phyloP scores from a whole-genome alignment of 2,797 vertebrate species.

The Alca torda region DNA sequence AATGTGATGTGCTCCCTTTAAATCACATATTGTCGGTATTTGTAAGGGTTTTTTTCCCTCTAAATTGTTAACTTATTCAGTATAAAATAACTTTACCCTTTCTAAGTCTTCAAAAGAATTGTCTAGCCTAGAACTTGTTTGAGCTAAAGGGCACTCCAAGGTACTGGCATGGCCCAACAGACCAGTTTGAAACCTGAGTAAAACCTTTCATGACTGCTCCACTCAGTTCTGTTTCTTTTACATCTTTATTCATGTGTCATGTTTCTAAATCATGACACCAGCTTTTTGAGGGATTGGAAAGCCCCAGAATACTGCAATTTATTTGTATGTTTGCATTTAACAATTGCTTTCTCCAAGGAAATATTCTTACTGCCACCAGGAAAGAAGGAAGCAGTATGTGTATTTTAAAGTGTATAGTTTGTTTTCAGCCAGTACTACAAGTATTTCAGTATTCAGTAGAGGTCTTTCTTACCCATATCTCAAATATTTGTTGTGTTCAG shows the following conservation, averaged over 20 bases:
- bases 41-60: accelerated
- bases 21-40: background rate
- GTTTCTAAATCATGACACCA: background rate
- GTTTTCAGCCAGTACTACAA: background rate
- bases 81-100: background rate
- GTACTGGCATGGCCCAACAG: background rate
- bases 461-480: background rate
- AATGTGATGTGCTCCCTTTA: background rate
- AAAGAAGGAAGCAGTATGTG: background rate
- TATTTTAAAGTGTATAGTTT: background rate
- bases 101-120: background rate
- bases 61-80: background rate
- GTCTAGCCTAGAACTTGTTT: background rate
- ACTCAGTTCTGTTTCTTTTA: background rate
- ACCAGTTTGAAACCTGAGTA: background rate
- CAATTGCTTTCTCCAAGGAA: background rate
- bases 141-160: background rate
- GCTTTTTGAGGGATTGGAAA: background rate
- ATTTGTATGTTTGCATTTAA: background rate
- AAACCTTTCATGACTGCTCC: background rate
- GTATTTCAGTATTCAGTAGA: background rate
- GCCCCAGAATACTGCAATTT: background rate
- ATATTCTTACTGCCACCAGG: background rate
- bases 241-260: background rate
- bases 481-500: background rate